phyloP scores from a whole-genome alignment of 2,113 vertebrate species.

The Rostratula benghalensis region DNA sequence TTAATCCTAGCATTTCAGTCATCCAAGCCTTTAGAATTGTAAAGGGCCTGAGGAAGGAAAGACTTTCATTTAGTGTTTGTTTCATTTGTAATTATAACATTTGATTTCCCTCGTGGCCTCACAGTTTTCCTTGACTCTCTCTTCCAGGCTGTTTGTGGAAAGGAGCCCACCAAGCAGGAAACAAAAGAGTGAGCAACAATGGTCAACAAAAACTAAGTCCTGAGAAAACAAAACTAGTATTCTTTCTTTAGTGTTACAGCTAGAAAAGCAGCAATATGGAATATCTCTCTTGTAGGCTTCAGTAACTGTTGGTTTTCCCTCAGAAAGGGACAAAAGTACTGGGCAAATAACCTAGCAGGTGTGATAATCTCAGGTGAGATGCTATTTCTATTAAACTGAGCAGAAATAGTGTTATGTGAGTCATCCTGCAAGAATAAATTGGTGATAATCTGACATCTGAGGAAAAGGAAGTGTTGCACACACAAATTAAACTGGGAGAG shows the following conservation, averaged over 20 bases:
- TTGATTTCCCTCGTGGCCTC: conserved; percentile 25
- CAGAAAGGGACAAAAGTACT: not conserved
- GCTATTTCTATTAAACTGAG: not conserved
- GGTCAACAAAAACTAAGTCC: not conserved
- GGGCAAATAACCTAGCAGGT: not conserved
- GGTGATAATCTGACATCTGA: not conserved
- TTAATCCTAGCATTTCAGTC: conserved; percentile 41
- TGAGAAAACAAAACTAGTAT: not conserved
- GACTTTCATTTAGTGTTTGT: conserved; percentile 21
- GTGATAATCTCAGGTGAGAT: not conserved
- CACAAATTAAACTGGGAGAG: not conserved
- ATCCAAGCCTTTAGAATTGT: not conserved
- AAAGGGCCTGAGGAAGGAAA: conserved; percentile 9
- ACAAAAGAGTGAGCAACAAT: not conserved
- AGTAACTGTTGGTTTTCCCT: not conserved
- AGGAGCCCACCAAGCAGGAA: not conserved
- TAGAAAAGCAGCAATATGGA: not conserved
- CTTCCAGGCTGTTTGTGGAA: conserved; percentile 15
- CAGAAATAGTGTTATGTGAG: not conserved
- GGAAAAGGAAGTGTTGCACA: not conserved
- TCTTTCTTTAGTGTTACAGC: not conserved
- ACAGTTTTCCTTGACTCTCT: not conserved
- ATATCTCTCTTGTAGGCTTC: not conserved
- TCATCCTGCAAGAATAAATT: not conserved
- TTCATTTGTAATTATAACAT: conserved; percentile 34